A percentile compares a stretch with the other conserved stretches of the same genome.
Conservation (phyloP, 2,888 invertebrate genomes). For the Teinopalpus imperialis region DNA sequence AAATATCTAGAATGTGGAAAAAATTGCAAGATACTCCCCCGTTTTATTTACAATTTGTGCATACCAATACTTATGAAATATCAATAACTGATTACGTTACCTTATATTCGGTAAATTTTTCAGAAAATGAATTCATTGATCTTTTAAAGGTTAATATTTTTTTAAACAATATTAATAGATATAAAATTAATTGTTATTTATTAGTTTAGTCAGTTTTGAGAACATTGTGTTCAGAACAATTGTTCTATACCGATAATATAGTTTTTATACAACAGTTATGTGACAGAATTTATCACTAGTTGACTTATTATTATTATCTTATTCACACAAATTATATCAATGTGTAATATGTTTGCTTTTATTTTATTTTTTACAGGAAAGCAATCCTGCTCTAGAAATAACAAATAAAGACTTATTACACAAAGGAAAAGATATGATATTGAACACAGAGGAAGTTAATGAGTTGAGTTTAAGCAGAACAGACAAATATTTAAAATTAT, state of each 20-base stretch:
- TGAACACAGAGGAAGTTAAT: constrained; percentile 44
- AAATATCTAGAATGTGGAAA: constrained; percentile 44
- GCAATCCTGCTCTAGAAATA: constrained; percentile 51
- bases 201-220: no score
- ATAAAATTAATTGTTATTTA: no score
- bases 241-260: no score
- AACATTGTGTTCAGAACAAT: no score
- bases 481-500: constrained; percentile 36
- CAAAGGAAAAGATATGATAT: constrained; percentile 48
- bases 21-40: constrained; percentile 34
- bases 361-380: constrained; percentile 42
- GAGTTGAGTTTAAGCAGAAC: constrained; percentile 36
- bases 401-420: constrained; percentile 44
- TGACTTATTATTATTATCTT: no score
- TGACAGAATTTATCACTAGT: no score
- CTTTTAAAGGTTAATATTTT: constrained; percentile 53
- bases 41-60: constrained; percentile 36
- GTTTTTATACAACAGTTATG: no score
- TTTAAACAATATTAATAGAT: no score
- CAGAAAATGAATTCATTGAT: constrained; percentile 41
- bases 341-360: no score
- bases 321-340: no score
- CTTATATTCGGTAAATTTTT: constrained; percentile 44
- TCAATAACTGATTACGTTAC: constrained; percentile 47
- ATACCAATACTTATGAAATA: constrained; percentile 37